Base-by-base conservation (phyloP, 2,797 vertebrate species). In the Micromesistius poutassou region DNA sequence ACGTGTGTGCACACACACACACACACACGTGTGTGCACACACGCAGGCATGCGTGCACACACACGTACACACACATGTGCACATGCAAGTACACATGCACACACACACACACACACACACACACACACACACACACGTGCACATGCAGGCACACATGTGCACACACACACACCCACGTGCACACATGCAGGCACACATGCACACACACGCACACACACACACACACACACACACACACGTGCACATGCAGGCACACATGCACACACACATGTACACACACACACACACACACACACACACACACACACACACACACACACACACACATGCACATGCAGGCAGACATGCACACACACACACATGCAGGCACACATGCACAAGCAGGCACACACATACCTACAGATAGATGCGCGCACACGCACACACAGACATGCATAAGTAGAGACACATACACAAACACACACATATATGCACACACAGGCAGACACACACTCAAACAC, bases 181-280 rank as follows among this genome's bases (percentile, higher is more conserved):
- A 62, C 55, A 62, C 55, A 62, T n/a, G n/a, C n/a, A n/a, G n/a
- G n/a, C n/a, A n/a, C 55, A 92, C 74, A 62, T 16, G 9, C 55
- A 62, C 55, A 62, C 2, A 62, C 22, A 8, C 22, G 19, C 55
- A 25, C 4, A 9, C 22, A n/a, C 22, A 9, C 55, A 62, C 22
- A 62, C 22, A 9, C 22, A 62, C 0, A 62, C 22, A 25, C 22
- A 62, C 22, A 62, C 22, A 62, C 7, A 9, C 22, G 25, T 22
- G 25, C 2, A 9, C 55, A 62, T 0, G 9, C 22, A 62, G 19
- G 25, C 55, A 62, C 55, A n/a, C 55, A 25, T 1, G n/a, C n/a
- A n/a, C n/a, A n/a, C n/a, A 7, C 22, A 28, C 55, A 66, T 6
- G 25, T 7, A 25, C 55, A 25, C 55, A 66, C 55, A 66, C 55